Evolutionary conservation across 2,888 invertebrate genomes (phyloP), one percentile per base, ranked within the genome.

Genomic region (Apamea anceps): DNA sequence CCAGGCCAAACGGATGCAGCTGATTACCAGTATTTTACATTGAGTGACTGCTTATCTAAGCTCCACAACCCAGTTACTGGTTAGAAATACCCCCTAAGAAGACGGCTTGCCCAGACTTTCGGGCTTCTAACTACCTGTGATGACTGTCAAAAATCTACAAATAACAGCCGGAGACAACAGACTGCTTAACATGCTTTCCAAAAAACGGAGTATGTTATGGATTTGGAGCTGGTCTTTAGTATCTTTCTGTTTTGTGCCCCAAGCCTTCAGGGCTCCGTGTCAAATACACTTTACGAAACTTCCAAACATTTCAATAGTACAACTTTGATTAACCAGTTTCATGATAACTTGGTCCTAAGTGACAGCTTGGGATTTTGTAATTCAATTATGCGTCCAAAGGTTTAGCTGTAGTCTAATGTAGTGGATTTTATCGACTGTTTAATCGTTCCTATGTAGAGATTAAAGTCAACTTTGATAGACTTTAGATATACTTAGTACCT

Each of bases 261-360:
- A 71, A 42, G 75, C 77, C 86, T 82, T 80, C 21, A 81, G 75
- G 80, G 79, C 72, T 76, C 80, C 84, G 68, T 82, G 89, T 87
- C 88, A 88, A 79, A 84, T 65, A 82, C 88, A 88, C 73, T 88
- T 83, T 45, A 72, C 15, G 68, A 71, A 88, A 88, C 86, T 88
- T 86, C 70, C 77, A 79, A 88, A 88, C 86, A 88, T 87, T 88
- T 80, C 77, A 78, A 82, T 84, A 79, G 78, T 72, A 86, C 79
- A 84, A 88, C 68, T 88, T 84, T 88, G 87, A 88, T 86, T 77
- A 87, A 82, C 76, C 78, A 79, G 86, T 79, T 81, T 57, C 80
- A 71, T 72, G 81, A 76, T 76, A 84, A 82, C 75, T 87, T 72
- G 66, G 67, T 77, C 72, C 65, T 81, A 78, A 87, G 77, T 79